Evolutionary conservation across 2,797 vertebrate genomes (phyloP).

Genomic region (Chromobotia macracanthus): DNA sequence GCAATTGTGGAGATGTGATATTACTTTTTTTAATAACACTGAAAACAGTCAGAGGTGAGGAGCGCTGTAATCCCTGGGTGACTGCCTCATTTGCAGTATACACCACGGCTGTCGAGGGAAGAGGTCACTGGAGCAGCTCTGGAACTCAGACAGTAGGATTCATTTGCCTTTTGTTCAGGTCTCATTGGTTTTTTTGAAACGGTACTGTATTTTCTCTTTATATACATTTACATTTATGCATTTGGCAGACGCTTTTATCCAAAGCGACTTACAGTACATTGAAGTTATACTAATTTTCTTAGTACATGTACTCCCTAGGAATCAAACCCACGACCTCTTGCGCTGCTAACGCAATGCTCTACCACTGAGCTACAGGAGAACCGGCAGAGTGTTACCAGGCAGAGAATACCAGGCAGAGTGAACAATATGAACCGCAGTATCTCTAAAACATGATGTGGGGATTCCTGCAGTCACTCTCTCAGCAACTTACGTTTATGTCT

Average conservation of each 20-base stretch:
- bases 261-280: too few relatives aligned
- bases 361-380: too few relatives aligned
- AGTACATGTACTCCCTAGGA: too few relatives aligned
- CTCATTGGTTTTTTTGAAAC: slow-evolving; percentile 30
- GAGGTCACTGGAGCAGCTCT: slow-evolving; percentile 45
- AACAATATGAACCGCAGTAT: slow-evolving; percentile 20
- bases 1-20: slow-evolving; percentile 33
- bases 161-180: slow-evolving; percentile 47
- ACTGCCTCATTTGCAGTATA: slow-evolving; percentile 45
- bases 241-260: too few relatives aligned
- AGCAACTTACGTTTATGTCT: background rate
- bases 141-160: slow-evolving; percentile 25
- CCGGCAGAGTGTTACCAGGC: too few relatives aligned
- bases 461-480: background rate
- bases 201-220: slow-evolving; percentile 37
- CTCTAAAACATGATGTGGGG: background rate
- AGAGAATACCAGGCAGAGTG: slow-evolving; percentile 28
- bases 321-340: too few relatives aligned
- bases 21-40: slow-evolving; percentile 45
- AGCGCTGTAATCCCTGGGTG: slow-evolving; percentile 41
- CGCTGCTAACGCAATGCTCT: too few relatives aligned
- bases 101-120: slow-evolving; percentile 31
- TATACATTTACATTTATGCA: too few relatives aligned
- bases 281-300: too few relatives aligned
- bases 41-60: slow-evolving; percentile 39